Percentiles rank a stretch among this genome's conserved stretches.
phyloP scores from a whole-genome alignment of 2,113 vertebrate species.

The Prunella fulvescens region DNA sequence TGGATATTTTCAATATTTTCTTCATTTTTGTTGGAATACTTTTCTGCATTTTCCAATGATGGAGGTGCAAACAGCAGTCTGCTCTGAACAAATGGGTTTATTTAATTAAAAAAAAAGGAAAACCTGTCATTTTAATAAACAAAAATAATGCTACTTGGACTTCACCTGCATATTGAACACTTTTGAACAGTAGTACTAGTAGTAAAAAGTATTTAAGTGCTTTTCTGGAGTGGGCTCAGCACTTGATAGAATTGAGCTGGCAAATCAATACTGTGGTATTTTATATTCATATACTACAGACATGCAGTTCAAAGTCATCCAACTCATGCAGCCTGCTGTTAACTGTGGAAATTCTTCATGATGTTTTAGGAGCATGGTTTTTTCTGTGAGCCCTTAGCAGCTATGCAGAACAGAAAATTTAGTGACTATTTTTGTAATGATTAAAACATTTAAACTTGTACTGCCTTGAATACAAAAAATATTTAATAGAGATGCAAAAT shows the following conservation, averaged over 20 bases:
- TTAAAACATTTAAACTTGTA: background rate
- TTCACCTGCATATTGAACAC: background rate
- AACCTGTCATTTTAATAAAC: background rate
- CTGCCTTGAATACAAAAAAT: background rate
- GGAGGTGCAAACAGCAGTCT: background rate
- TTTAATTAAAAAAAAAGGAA: background rate
- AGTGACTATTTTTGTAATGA: background rate
- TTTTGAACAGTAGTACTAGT: background rate
- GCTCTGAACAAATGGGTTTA: background rate
- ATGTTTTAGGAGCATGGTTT: background rate
- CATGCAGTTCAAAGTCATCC: conserved; percentile 9
- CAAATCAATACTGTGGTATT: conserved; percentile 4
- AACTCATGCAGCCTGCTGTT: background rate
- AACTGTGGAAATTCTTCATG: background rate
- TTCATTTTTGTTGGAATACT: background rate
- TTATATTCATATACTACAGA: background rate
- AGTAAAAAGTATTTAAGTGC: background rate
- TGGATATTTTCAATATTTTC: background rate
- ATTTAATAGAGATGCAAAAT: background rate
- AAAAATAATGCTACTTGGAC: background rate
- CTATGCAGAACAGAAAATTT: background rate
- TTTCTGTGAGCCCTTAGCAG: background rate
- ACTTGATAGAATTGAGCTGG: background rate
- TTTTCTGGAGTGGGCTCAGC: conserved; percentile 31
- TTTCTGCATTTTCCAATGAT: background rate